phyloP scores from a whole-genome alignment of 2,797 vertebrate genomes.

The Scolopax rusticola region DNA sequence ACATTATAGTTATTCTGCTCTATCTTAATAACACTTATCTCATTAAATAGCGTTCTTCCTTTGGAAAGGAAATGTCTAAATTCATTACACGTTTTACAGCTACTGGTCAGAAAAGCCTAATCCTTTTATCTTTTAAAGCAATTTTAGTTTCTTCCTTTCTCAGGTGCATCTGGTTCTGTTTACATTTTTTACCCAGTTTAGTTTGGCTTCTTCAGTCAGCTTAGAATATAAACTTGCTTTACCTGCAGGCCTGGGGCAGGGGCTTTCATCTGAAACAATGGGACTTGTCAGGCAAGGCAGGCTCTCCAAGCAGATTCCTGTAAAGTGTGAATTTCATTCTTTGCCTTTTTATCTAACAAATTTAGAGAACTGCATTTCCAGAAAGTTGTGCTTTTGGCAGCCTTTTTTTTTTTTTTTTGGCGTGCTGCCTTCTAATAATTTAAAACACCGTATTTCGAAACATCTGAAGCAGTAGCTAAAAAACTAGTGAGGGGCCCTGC shows the following conservation, averaged over 20 bases:
- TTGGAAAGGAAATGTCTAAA: conserved; percentile 23
- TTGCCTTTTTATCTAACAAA: neutral
- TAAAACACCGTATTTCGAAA: neutral
- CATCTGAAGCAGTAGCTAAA: neutral
- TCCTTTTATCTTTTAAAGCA: conserved; percentile 33
- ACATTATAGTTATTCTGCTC: conserved; percentile 28
- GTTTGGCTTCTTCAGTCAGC: neutral
- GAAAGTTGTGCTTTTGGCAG: neutral
- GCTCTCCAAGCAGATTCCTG: neutral
- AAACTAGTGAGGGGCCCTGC: neutral
- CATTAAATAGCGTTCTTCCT: conserved; percentile 40
- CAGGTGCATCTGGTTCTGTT: conserved; percentile 21
- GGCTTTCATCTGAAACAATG: neutral
- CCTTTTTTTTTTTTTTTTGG: neutral
- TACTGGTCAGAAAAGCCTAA: conserved; percentile 16
- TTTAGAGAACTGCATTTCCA: neutral
- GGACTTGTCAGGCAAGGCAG: neutral
- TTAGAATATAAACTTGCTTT: neutral
- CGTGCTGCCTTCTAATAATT: neutral
- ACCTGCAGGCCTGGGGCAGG: neutral
- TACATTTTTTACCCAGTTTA: neutral
- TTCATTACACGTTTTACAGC: neutral
- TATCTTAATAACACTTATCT: conserved; percentile 58
- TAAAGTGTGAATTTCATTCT: neutral
- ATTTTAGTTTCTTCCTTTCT: conserved; percentile 22